Conservation (phyloP, 1,140 invertebrate genomes). For the Drosophila dunni region DNA sequence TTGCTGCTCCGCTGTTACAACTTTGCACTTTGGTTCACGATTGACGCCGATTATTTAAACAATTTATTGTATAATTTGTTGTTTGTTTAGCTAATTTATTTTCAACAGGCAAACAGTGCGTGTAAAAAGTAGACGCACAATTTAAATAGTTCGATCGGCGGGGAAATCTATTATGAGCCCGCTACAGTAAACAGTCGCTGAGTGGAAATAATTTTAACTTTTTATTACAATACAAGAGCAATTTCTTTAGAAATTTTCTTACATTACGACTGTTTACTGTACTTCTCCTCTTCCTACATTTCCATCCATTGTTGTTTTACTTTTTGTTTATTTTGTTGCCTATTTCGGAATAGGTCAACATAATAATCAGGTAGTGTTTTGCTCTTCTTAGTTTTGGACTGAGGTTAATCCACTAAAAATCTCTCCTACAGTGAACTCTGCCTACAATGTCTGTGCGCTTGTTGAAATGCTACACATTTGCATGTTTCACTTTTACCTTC, state of each 20-base stretch:
- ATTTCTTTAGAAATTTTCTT: not conserved
- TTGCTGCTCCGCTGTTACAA: conserved; percentile 17
- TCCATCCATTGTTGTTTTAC: conserved; percentile 12
- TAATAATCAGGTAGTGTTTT: not conserved
- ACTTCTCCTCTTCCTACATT: not conserved
- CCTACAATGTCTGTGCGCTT: conserved; percentile 35
- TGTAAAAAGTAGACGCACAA: conserved; percentile 21
- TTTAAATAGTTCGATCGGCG: not conserved
- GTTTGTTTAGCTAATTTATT: conserved; percentile 66
- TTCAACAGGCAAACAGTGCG: conserved; percentile 52
- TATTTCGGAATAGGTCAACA: conserved; percentile 39
- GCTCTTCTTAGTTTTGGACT: not conserved
- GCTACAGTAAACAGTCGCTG: not conserved
- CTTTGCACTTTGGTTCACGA: conserved; percentile 16
- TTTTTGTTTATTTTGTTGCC: conserved; percentile 57
- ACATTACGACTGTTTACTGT: not conserved
- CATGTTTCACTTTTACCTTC: conserved; percentile 27
- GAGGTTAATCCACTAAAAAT: not conserved
- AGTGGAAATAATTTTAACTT: not conserved
- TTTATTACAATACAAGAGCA: too few relatives aligned
- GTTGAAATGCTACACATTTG: conserved; percentile 54
- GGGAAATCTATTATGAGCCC: not conserved
- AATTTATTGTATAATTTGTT: conserved; percentile 38
- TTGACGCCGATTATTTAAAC: conserved; percentile 46
- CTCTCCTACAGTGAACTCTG: too few relatives aligned